Evolutionary conservation across 2,797 vertebrate genomes (phyloP).

Genomic region (Picus viridis): DNA sequence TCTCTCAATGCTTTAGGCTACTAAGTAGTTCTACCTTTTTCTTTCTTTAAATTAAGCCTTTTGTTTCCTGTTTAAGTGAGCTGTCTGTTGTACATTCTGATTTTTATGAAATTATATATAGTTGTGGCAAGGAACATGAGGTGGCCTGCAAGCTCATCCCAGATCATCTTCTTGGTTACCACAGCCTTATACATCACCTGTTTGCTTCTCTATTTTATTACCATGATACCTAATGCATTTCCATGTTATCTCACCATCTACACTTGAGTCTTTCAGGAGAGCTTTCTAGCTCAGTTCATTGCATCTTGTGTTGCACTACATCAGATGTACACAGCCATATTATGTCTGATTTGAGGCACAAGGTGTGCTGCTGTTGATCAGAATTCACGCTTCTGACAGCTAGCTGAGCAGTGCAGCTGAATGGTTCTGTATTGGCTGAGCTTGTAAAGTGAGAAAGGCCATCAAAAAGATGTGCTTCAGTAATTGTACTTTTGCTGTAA

Average conservation of each 20-base stretch:
- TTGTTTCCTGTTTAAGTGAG: neutral
- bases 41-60: neutral
- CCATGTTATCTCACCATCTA: neutral
- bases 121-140: neutral
- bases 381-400: neutral
- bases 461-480: slow-evolving; percentile 73
- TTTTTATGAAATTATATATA: neutral
- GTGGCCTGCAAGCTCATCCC: neutral
- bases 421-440: slow-evolving; percentile 63
- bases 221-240: neutral
- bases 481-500: slow-evolving; percentile 71
- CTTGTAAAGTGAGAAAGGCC: slow-evolving; percentile 42
- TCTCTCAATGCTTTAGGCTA: neutral
- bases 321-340: neutral
- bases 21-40: neutral
- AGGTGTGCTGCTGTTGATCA: neutral
- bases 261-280: neutral
- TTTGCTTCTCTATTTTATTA: neutral
- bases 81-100: neutral
- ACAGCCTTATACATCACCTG: neutral
- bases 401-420: slow-evolving; percentile 25
- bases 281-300: neutral
- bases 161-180: neutral
- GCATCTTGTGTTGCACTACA: neutral
- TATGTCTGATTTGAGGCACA: neutral